A percentile compares a stretch with the other conserved stretches of the same genome.
Conservation (phyloP, 2,113 vertebrate species). For the Catharus fuscescens region DNA sequence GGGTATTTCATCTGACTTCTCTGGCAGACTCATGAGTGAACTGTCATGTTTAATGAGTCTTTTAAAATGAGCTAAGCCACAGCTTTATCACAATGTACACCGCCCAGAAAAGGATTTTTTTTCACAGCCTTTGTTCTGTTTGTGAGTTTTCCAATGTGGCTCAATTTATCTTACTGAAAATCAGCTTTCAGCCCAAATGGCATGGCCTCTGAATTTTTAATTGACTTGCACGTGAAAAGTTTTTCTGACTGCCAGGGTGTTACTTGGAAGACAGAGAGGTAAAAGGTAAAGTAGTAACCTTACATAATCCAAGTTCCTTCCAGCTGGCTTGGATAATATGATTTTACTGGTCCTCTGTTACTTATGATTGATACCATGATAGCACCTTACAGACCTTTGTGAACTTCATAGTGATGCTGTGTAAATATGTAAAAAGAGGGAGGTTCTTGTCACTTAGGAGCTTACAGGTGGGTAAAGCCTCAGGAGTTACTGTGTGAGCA, state of each 20-base stretch:
- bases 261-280: not conserved
- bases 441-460: not conserved
- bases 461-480: not conserved
- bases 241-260: not conserved
- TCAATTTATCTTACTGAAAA: not conserved
- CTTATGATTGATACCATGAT: not conserved
- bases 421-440: not conserved
- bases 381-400: not conserved
- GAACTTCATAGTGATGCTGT: not conserved
- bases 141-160: not conserved
- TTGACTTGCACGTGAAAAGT: constrained; percentile 2
- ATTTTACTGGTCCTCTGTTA: not conserved
- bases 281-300: not conserved
- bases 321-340: not conserved
- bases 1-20: not conserved
- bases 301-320: not conserved
- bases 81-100: not conserved
- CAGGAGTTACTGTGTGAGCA: not conserved
- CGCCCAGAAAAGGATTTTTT: not conserved
- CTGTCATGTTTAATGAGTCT: not conserved
- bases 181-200: not conserved
- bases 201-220: not conserved
- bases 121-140: not conserved
- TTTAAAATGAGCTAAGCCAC: not conserved
- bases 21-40: not conserved